phyloP scores from a whole-genome alignment of 2,888 invertebrate genomes.

The Nomada flava region DNA sequence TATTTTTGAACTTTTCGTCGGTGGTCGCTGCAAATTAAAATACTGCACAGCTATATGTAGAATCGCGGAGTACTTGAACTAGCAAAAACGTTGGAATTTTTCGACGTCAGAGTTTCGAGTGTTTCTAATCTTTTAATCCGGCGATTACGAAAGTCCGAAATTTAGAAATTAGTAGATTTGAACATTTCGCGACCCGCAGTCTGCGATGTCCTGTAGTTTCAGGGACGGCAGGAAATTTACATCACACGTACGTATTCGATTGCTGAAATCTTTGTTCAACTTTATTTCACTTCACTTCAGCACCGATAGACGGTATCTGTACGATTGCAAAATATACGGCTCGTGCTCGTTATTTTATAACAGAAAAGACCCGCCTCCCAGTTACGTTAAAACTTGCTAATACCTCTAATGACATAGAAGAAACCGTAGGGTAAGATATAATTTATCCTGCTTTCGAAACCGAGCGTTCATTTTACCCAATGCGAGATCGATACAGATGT shows the following conservation, averaged over 20 bases:
- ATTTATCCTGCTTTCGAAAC: constrained; percentile 24
- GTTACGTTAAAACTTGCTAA: constrained; percentile 19
- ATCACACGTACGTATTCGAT: neutral
- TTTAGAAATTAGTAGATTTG: neutral
- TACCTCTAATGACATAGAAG: constrained; percentile 22
- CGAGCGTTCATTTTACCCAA: neutral
- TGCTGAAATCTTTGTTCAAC: neutral
- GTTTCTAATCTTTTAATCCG: too few relatives aligned
- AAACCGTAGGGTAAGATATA: neutral
- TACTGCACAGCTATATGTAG: too few relatives aligned
- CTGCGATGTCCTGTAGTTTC: neutral
- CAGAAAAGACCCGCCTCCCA: too few relatives aligned
- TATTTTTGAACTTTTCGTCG: neutral
- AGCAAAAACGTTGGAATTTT: neutral
- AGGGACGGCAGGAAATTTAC: neutral
- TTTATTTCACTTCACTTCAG: neutral
- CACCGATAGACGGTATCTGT: neutral
- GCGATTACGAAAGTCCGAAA: neutral
- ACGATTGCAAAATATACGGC: neutral
- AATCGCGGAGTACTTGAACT: too few relatives aligned
- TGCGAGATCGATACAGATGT: neutral
- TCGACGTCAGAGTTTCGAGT: too few relatives aligned
- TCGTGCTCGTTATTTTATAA: neutral
- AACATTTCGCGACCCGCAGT: neutral
- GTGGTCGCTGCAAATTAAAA: neutral